phyloP scores from a whole-genome alignment of 2,113 vertebrate genomes.

The Castor canadensis region DNA sequence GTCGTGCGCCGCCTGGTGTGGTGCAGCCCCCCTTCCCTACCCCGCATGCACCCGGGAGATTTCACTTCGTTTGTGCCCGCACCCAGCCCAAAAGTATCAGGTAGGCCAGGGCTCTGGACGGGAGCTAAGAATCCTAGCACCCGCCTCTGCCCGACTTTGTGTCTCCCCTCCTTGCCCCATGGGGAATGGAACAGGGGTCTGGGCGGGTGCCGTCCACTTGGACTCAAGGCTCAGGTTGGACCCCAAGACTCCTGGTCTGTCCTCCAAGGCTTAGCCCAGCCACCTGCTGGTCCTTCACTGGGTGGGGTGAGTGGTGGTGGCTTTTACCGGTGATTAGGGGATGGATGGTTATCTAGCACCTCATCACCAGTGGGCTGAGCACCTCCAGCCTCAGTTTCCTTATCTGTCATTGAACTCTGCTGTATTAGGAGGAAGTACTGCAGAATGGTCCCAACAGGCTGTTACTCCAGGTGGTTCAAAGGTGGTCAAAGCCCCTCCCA shows the following conservation, averaged over 20 bases:
- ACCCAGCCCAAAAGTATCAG: not conserved
- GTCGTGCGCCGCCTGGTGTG: too few species aligned
- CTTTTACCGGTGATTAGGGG: too few species aligned
- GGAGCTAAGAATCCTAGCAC: not conserved
- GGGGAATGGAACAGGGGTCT: not conserved
- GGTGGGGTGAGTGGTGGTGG: not conserved
- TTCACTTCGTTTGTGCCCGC: not conserved
- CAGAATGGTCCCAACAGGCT: not conserved
- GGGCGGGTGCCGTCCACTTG: too few species aligned
- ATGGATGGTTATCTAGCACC: too few species aligned
- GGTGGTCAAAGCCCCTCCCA: not conserved
- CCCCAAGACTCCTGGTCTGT: not conserved
- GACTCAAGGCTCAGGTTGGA: not conserved
- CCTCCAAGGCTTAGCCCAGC: not conserved
- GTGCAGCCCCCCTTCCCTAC: not conserved
- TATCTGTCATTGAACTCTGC: not conserved
- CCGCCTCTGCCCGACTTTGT: not conserved
- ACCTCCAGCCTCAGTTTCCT: not conserved
- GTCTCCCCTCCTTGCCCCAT: not conserved
- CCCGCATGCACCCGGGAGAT: not conserved
- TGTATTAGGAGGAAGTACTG: not conserved
- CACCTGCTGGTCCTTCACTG: not conserved
- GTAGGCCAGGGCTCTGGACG: not conserved
- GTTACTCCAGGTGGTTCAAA: too few species aligned
- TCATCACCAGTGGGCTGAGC: not conserved